Evolutionary conservation across 2,888 invertebrate genomes (phyloP).

Genomic region (Synergus umbraculus): DNA sequence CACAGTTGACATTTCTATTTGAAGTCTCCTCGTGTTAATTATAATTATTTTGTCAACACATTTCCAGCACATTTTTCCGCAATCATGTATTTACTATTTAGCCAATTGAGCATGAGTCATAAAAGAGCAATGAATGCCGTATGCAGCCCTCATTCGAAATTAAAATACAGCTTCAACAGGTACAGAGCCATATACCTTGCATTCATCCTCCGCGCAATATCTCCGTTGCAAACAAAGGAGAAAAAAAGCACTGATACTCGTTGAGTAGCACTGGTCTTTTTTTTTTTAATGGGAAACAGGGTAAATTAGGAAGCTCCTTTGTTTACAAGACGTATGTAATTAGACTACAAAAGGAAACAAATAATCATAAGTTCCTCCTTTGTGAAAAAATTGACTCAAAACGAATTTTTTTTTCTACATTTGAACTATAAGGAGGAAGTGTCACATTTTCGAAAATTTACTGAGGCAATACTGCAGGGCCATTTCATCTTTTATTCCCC

Average conservation of each 20-base stretch:
- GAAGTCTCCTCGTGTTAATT: neutral
- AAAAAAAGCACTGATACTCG: constrained; percentile 26
- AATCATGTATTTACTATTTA: neutral
- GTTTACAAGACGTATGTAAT: constrained; percentile 15
- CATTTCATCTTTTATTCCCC: no score
- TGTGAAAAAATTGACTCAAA: neutral
- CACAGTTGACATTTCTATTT: neutral
- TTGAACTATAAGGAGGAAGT: no score
- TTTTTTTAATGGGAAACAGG: constrained; percentile 10
- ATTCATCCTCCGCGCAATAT: constrained; percentile 4
- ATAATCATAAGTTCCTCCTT: neutral
- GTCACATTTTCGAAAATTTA: no score
- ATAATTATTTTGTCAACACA: neutral
- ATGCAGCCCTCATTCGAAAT: constrained; percentile 31
- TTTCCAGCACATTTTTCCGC: neutral
- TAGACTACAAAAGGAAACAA: neutral
- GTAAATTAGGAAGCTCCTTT: constrained; percentile 28
- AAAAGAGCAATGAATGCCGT: constrained; percentile 4
- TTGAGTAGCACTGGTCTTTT: constrained; percentile 21
- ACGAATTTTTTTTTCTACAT: no score
- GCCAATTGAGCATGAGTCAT: neutral
- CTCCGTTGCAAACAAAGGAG: constrained; percentile 10
- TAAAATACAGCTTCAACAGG: constrained; percentile 33
- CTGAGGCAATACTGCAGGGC: no score
- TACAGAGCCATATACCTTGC: constrained; percentile 9